phyloP scores from a whole-genome alignment of 2,113 vertebrate genomes.

The Myrmophylax atrothorax region DNA sequence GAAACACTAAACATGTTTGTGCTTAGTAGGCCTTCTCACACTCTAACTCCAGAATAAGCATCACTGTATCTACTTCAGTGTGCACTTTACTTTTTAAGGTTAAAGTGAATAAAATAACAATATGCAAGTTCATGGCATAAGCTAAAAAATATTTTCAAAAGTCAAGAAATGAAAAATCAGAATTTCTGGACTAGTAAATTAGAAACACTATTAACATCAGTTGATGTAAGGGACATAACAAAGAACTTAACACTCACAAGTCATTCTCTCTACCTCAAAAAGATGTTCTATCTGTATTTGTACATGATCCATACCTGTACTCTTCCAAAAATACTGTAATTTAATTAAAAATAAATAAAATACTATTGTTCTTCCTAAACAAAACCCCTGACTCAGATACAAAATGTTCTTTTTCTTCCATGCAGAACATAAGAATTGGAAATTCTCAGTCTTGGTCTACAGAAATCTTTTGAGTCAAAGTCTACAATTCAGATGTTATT shows the following conservation, averaged over 20 bases:
- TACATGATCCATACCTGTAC: neutral
- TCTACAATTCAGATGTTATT: neutral
- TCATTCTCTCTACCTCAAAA: neutral
- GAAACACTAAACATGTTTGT: neutral
- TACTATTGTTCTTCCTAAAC: neutral
- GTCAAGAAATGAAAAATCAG: neutral
- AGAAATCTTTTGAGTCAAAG: neutral
- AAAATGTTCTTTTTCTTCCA: neutral
- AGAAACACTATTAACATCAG: neutral
- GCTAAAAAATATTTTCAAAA: neutral
- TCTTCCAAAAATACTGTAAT: neutral
- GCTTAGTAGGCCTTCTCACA: neutral
- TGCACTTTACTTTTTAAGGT: neutral
- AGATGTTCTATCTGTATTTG: neutral
- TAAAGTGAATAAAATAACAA: neutral
- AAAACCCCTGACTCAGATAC: neutral
- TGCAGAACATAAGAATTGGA: neutral
- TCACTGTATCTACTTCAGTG: neutral
- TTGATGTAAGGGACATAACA: neutral
- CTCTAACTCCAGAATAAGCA: neutral
- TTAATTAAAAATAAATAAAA: neutral
- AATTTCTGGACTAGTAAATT: neutral
- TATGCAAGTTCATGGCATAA: neutral
- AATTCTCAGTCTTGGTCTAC: neutral
- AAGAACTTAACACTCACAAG: neutral